Conservation (phyloP, 2,888 invertebrate species). For the Plebejus melissa region DNA sequence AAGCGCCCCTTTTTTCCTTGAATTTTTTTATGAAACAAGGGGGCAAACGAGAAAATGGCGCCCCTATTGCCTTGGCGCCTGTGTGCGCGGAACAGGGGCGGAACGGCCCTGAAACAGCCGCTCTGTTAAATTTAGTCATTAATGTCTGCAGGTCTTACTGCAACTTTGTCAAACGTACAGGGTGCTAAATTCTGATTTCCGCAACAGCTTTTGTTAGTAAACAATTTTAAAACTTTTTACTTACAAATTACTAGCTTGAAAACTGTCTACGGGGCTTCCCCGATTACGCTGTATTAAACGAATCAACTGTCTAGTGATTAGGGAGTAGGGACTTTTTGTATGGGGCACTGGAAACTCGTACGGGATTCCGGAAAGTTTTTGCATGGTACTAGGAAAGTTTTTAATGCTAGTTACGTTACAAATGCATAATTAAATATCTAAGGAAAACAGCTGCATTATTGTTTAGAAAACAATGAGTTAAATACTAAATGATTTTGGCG, state of each 20-base stretch:
- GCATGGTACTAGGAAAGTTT: background rate
- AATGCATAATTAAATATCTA: background rate
- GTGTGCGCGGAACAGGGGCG: no score
- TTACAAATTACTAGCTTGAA: background rate
- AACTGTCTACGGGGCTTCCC: background rate
- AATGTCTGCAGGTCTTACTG: background rate
- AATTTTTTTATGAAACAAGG: no score
- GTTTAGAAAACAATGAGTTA: background rate
- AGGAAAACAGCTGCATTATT: background rate
- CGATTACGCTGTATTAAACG: conserved; percentile 12
- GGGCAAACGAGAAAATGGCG: no score
- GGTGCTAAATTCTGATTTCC: no score
- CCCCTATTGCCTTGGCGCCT: no score
- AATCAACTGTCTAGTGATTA: conserved; percentile 20
- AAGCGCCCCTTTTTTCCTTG: no score
- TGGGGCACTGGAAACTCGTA: background rate
- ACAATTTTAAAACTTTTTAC: background rate
- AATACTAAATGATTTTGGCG: background rate
- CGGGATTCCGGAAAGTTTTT: no score
- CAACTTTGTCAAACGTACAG: background rate
- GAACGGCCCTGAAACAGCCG: no score
- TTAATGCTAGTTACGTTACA: background rate
- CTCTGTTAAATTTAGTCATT: no score
- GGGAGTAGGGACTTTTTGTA: conserved; percentile 24
- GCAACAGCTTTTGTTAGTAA: no score